Evolutionary conservation across 1,140 invertebrate genomes (phyloP), one percentile per base, ranked within the genome.

Genomic region (Plectrocnemia conspersa): DNA sequence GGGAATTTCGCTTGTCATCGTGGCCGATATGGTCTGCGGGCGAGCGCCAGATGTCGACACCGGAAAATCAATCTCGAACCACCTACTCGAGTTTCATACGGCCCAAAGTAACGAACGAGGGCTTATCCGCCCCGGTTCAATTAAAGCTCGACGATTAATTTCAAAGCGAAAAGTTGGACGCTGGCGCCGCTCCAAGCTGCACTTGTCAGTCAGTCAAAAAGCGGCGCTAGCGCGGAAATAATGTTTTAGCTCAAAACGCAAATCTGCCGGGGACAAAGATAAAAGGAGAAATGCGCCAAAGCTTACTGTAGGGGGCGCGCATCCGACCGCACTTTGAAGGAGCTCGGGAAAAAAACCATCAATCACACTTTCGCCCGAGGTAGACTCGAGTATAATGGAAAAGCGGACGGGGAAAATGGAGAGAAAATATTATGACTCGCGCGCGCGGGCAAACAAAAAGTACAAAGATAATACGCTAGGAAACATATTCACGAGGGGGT

Each of bases 321-420:
- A 23, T 45, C 18, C 24, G 15, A 25, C n/a, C 42, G 24, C 42
- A 45, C 42, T 40, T 40, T 40, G 25, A 18, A 13, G 47, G 11
- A 50, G 13, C 15, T 24, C 27, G 35, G 45, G 36, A 23, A 54
- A 58, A 58, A 35, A 59, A 38, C 22, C 57, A 59, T 59, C 57
- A 59, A 59, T 59, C 57, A 59, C 57, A 54, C 57, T 47, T 52
- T 54, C 29, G 57, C 52, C 57, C 48, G 25, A 45, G 44, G 50
- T 50, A 47, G 33, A 35, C 49, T 22, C 22, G 41, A 42, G 25
- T 25, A 41, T 54, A 58, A 58, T 58, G 52, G 52, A 54, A 46
- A 50, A 50, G 45, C 42, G 52, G 52, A 24, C 46, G 48, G 33
- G 32, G 52, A 54, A 59, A 59, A 50, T 59, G 52, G 40, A 54